Conservation (phyloP, 2,888 invertebrate genomes). For the Amorpha juglandis region DNA sequence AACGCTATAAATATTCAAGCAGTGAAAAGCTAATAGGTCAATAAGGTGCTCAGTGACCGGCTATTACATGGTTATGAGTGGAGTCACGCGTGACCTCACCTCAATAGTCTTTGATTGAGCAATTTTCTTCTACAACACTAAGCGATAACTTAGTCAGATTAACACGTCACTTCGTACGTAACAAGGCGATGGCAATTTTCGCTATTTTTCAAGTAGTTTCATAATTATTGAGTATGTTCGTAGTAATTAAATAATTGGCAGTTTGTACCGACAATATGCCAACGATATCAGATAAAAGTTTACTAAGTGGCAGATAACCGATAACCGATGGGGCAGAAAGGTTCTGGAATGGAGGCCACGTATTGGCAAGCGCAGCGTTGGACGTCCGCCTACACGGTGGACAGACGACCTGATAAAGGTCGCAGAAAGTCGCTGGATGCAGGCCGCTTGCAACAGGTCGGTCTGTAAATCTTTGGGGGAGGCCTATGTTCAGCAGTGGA, state of each 20-base stretch:
- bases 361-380: no score
- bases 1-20: conserved; percentile 58
- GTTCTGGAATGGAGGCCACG: no score
- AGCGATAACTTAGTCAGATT: conserved; percentile 58
- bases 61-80: conserved; percentile 64
- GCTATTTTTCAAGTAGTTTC: background rate
- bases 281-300: no score
- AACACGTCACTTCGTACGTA: conserved; percentile 54
- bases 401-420: no score
- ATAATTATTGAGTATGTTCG: background rate
- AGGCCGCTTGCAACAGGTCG: no score
- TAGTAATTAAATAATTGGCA: background rate
- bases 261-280: no score
- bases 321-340: no score
- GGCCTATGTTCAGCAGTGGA: no score
- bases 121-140: conserved; percentile 66
- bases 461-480: no score
- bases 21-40: conserved; percentile 65
- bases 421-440: no score
- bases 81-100: conserved; percentile 64
- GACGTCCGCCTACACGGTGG: no score
- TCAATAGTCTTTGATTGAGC: conserved; percentile 61
- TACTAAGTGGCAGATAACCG: no score
- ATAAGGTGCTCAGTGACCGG: conserved; percentile 55
- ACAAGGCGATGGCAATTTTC: conserved; percentile 16